Base-by-base conservation (phyloP, 2,797 vertebrate genomes). In the Protonibea diacanthus region DNA sequence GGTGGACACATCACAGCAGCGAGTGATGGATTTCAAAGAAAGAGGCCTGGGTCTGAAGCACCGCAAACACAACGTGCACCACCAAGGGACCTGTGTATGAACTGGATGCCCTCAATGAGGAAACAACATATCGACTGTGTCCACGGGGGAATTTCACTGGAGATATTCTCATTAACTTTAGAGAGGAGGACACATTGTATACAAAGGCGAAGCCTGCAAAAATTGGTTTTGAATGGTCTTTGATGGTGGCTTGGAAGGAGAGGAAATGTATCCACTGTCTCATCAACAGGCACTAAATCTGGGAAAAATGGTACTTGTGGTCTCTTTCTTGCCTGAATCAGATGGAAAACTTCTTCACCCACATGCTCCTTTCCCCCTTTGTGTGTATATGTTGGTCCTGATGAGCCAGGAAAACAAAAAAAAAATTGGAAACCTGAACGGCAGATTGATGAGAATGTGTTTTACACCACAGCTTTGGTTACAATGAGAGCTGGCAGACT, bases 11-110 rank as follows among this genome's bases (percentile, higher is more conserved):
- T 97, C 97, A 5, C 97, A 97, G 56, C 97, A 98, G 93, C 96
- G 97, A 88, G 91, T 91, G 65, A 88, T 94, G 40, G 97, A 98
- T 77, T 96, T 95, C 78, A 98, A 97, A 94, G 97, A 98, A 66
- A 95, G 97, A 95, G 94, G 93, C 64, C 94, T 96, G 10, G 95
- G 95, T 83, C 93, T 97, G 90, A 96, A 97, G 86, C 97, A 97
- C 86, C 95, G 96, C 86, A 98, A 97, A 73, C 96, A 96, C 89
- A 95, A 94, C 49, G 95, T 96, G 40, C 95, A 96, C 69, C 97
- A 97, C 82, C 97, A 98, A 91, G 97, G 97, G 89, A 98, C 97
- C 86, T 98, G 97, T 61, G 97, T 98, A 87, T 98, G 96, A 98
- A 71, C 78, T n/a, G 83, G 84, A 63, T 48, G 58, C 7, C 85